These are phyloP conservation scores for Paratrypauchen microcephalus DNA, from an alignment of 2,797 vertebrate genomes.

Conservation along the genomic window DNA sequence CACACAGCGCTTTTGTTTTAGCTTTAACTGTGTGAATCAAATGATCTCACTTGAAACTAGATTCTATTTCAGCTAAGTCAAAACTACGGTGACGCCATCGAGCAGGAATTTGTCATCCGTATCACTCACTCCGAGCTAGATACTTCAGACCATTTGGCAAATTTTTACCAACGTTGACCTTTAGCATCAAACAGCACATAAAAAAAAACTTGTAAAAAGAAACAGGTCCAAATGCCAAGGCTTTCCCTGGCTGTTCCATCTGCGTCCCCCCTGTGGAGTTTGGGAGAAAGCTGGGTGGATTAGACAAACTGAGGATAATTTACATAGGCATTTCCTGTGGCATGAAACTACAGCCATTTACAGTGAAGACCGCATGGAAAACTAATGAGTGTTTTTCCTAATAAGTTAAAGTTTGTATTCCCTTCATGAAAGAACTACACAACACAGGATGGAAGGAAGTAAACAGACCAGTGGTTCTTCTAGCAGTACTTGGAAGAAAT, in stretches of 20 bases:
- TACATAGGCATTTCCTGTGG: slow-evolving; percentile 36
- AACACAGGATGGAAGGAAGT: slow-evolving; percentile 18
- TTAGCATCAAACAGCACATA: not conserved
- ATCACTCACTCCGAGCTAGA: not conserved
- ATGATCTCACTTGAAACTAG: slow-evolving; percentile 19
- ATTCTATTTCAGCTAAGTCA: not conserved
- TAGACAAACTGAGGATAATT: slow-evolving; percentile 22
- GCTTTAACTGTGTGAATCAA: slow-evolving; percentile 5
- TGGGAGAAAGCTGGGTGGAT: slow-evolving; percentile 34
- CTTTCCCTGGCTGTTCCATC: slow-evolving; percentile 23
- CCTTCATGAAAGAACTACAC: slow-evolving; percentile 3
- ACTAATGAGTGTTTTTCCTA: slow-evolving; percentile 5
- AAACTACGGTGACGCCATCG: slow-evolving; percentile 24
- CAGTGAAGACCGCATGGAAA: slow-evolving; percentile 29
- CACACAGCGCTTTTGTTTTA: no score
- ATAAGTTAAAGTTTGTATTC: slow-evolving; percentile 15
- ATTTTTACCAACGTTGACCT: not conserved
- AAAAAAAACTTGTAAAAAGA: not conserved
- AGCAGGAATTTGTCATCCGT: not conserved
- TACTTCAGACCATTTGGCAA: not conserved
- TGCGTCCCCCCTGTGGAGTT: slow-evolving; percentile 14
- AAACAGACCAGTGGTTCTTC: not conserved
- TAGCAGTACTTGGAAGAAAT: not conserved
- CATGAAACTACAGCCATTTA: slow-evolving; percentile 19
- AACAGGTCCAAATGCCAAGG: slow-evolving; percentile 25